Percentiles rank a stretch among this genome's conserved stretches.
Evolutionary conservation across 2,797 vertebrate genomes (phyloP).

Genomic region (Delichon dasypus): DNA sequence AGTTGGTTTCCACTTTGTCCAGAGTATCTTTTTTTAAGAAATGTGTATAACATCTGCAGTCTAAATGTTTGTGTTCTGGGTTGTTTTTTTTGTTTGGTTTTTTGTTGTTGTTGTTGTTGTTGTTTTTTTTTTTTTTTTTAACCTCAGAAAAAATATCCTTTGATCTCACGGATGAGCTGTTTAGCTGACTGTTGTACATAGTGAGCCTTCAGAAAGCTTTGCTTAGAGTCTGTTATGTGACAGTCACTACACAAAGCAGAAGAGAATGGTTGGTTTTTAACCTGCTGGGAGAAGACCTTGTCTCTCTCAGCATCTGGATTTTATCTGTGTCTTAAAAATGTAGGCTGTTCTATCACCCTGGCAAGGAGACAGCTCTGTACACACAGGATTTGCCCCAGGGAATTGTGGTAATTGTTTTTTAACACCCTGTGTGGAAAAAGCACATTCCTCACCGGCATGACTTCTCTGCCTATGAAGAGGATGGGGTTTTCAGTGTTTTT

Average conservation of each 20-base stretch:
- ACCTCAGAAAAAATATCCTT: neutral
- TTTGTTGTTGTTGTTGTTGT: no score
- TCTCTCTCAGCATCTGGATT: neutral
- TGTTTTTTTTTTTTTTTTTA: neutral
- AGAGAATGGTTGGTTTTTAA: neutral
- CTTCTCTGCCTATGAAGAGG: neutral
- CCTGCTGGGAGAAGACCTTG: neutral
- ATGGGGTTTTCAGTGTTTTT: accelerated
- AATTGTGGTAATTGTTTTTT: neutral
- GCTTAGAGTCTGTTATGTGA: no score
- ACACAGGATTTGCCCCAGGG: neutral
- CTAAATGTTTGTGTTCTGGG: neutral
- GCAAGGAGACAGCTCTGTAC: neutral
- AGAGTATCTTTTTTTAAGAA: neutral
- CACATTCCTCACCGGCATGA: neutral
- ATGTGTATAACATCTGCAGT: neutral
- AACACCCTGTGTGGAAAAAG: neutral
- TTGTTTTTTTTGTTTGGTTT: neutral
- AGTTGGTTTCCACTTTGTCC: neutral
- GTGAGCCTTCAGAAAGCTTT: neutral
- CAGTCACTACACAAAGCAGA: neutral
- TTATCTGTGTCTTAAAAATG: accelerated
- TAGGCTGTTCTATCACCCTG: accelerated
- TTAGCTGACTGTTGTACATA: neutral
- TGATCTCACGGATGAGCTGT: neutral